Base-by-base conservation (phyloP, 2,888 invertebrate species). In the Drosophila anomalata region DNA sequence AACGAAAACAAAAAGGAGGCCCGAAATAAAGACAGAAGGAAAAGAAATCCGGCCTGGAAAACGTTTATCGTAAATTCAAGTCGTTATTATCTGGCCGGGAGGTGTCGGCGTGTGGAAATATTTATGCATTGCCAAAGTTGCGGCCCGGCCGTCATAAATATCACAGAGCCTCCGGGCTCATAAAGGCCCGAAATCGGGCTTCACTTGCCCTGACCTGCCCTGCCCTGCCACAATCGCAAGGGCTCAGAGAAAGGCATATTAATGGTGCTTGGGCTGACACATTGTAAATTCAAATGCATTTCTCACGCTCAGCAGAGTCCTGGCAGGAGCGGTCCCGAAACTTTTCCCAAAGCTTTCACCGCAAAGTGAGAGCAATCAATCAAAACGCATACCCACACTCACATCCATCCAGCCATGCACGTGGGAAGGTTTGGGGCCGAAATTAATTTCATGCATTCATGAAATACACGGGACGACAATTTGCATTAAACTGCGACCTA, bases 261-360 rank as follows among this genome's bases (percentile, higher is more conserved):
- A 80, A 81, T 81, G 80, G 87, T 60, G 67, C 71, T 60, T 47
- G 48, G 61, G 51, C 79, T 76, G 86, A 85, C 85, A 85, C 85
- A 87, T 85, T 85, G 88, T 87, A 82, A 82, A 87, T 82, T 82
- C 79, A 82, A 82, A 88, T 82, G 88, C 88, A 87, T 88, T 88
- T 76, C 73, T 82, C 82, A 72, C 58, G 55, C 71, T 58, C 69
- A 29, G 36, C 3, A 50, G 29, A 36, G 67, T 33, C 42, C 31
- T 20, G 29, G 31, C 9, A n/a, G 14, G 48, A 44, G 41, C 48
- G 54, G 47, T 14, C 36, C 39, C 31, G 50, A 77, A 68, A 63
- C 41, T 71, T 71, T 59, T 70, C 76, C 57, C 61, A 61, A 72
- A 69, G 83, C 79, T 78, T 63, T 87, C 67, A 75, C 86, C 79